Evolutionary conservation across 2,888 invertebrate genomes (phyloP), one percentile per base, ranked within the genome.

Genomic region (Orthosia gothica): DNA sequence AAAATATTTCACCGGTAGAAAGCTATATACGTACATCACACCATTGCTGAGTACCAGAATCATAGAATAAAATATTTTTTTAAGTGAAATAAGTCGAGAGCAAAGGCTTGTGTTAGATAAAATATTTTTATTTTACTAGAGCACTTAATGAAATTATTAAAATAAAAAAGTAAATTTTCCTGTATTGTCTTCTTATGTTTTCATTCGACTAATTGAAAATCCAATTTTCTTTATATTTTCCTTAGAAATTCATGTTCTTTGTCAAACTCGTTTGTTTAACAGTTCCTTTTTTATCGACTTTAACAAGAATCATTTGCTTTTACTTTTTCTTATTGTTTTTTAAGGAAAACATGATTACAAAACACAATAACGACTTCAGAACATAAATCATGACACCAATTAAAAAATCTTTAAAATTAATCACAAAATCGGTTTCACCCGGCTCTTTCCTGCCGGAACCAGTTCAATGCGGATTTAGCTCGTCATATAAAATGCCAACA

Each of bases 401-500:
- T 47, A 32, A 2, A 16, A 26, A n/a, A 1, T 12, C 3, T 1
- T 26, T 1, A 47, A 59, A 66, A 75, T 65, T 75, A 68, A 79
- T 74, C 49, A 74, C 61, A 59, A 55, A 68, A 74, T 5, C 57
- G 16, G 64, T 67, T 50, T 57, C 16, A 55, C 5, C 61, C 69
- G 23, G n/a, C 23, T 64, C n/a, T 54, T 61, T 73, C 50, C 61
- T 16, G 64, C 49, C 40, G 11, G 55, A 84, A 59, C 68, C 76
- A 52, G 82, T 84, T 77, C 45, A 64, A 76, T 64, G 71, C 45
- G 13, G 68, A 58, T 74, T 76, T 23, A 70, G 58, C 50, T 73
- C 50, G 70, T 72, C 74, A 73, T 50, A 73, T 78, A 73, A 70
- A 81, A 81, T 73, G 49, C 77, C 74, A 74, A 82, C 80, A 81